Base-by-base conservation (phyloP, 2,113 vertebrate species). In the Dissostichus mawsoni region DNA sequence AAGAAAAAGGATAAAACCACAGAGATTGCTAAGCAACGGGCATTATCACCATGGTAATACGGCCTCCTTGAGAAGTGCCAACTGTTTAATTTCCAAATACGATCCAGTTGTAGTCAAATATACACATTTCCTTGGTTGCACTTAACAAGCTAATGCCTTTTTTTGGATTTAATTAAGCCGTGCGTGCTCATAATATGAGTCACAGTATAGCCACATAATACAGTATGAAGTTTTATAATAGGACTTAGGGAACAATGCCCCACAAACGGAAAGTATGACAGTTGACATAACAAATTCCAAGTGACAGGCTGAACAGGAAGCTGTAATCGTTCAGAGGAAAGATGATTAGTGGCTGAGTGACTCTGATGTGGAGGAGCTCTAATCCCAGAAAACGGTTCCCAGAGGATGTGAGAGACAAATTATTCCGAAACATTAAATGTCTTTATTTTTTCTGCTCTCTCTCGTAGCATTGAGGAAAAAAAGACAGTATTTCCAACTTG, bases 311-410 rank as follows among this genome's bases (percentile, higher is more conserved):
- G 80, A 67, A 73, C 73, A 83, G 29, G 68, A 71, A 69, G 76
- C 57, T 81, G 68, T 87, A 92, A 89, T 87, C 61, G 80, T 69
- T 77, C 73, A 76, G 69, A 80, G 74, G 74, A 78, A 83, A 93
- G 85, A 81, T 83, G 74, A 92, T 92, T 84, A 80, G 78, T 4
- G 53, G 85, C 76, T 90, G 71, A 84, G 73, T 36, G 61, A 73
- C 78, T 85, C 25, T 57, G 65, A 76, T 84, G 75, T 71, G 89
- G 79, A 82, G 74, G 66, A 66, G 67, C 61, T 76, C 57, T 85
- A 81, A 91, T 91, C 81, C 75, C 66, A 58, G 44, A 69, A 69
- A 81, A 50, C 10, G 6, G 36, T 73, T 66, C 69, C 56, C 62
- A 53, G 48, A 72, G 41, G 47, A 65, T 53, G 67, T 50, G 69